A percentile compares a stretch with the other conserved stretches of the same genome.
Evolutionary conservation across 1,140 invertebrate genomes (phyloP).

Genomic region (Dinoponera quadriceps): DNA sequence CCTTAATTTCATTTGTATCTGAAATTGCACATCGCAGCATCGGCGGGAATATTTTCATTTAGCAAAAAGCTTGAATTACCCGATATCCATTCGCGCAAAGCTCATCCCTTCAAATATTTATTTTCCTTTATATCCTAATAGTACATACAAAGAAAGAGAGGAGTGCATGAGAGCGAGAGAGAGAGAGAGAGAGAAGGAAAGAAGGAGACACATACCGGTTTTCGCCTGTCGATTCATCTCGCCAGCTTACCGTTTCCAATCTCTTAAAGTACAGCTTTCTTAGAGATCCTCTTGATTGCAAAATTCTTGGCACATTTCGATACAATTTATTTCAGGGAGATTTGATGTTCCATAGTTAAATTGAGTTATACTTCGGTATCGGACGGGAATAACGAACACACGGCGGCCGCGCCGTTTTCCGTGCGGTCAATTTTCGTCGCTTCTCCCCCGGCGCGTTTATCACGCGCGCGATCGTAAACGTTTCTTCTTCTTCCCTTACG

Average conservation of each 20-base stretch:
- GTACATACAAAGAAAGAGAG: too few species aligned
- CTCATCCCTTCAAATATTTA: slow-evolving; percentile 4
- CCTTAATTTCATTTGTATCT: slow-evolving; percentile 30
- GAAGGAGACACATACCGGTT: not conserved
- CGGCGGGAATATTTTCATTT: slow-evolving; percentile 19
- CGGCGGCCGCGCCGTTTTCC: not conserved
- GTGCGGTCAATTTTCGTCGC: not conserved
- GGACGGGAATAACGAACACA: not conserved
- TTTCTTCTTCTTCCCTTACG: not conserved
- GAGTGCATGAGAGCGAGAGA: too few species aligned
- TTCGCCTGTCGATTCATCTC: slow-evolving; percentile 8
- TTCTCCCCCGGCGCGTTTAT: not conserved
- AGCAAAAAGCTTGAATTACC: not conserved
- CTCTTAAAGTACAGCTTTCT: slow-evolving; percentile 6
- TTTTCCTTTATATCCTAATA: not conserved
- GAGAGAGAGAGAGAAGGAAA: too few species aligned
- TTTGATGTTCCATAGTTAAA: not conserved
- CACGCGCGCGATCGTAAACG: not conserved
- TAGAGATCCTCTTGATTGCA: slow-evolving; percentile 9
- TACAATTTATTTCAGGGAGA: not conserved
- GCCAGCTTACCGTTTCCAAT: not conserved
- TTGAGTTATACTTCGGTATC: not conserved
- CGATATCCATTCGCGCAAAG: not conserved
- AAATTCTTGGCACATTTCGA: not conserved
- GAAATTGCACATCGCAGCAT: not conserved